Conservation (phyloP, 2,113 vertebrate species). For the Pollachius pollachius region DNA sequence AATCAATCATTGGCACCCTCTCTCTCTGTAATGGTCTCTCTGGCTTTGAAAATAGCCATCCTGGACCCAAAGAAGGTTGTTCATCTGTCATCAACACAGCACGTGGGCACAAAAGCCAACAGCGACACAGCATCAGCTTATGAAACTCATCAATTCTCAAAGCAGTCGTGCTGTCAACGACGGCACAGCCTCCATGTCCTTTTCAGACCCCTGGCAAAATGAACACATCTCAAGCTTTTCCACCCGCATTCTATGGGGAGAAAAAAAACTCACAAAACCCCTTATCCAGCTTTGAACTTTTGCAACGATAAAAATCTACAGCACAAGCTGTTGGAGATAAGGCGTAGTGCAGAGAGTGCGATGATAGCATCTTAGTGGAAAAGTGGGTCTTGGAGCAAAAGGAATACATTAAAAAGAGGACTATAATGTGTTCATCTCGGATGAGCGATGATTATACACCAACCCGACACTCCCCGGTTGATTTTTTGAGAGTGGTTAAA, state of each 20-base stretch:
- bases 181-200: constrained; percentile 1
- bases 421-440: constrained; percentile 57
- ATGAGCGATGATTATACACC: constrained; percentile 34
- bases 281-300: constrained; percentile 49
- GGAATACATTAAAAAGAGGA: constrained; percentile 48
- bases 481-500: constrained; percentile 35
- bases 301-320: constrained; percentile 47
- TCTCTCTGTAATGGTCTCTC: neutral
- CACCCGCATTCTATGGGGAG: neutral
- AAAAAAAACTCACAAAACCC: constrained; percentile 24
- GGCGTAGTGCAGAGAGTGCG: constrained; percentile 37
- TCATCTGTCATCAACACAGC: constrained; percentile 5
- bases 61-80: neutral
- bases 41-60: neutral
- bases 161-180: neutral
- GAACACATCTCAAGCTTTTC: constrained; percentile 17
- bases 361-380: constrained; percentile 61
- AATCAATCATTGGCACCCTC: neutral
- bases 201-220: constrained; percentile 7
- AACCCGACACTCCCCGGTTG: neutral
- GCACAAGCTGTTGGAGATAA: constrained; percentile 46
- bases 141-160: constrained; percentile 4
- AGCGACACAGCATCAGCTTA: neutral
- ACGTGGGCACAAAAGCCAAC: neutral
- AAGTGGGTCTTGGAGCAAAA: constrained; percentile 49